Percentiles rank a stretch among this genome's conserved stretches.
These are phyloP conservation scores for Syrista parreyssii DNA, from an alignment of 2,888 invertebrate genomes.

Conservation along the genomic window DNA sequence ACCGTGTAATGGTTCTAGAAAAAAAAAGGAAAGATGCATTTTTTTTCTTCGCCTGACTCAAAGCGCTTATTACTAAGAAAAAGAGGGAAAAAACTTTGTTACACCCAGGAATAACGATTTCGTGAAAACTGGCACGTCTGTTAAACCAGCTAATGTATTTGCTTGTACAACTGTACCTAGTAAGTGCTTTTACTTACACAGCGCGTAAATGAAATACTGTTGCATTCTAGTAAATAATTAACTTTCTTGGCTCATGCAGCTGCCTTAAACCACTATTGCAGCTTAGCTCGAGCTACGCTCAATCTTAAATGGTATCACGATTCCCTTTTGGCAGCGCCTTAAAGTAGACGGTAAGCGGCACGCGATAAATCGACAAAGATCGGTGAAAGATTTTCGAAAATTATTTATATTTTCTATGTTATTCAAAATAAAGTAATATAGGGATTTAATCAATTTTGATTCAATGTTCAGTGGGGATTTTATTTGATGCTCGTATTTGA, in stretches of 20 bases:
- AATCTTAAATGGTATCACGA: background rate
- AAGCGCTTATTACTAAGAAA: background rate
- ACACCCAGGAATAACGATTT: background rate
- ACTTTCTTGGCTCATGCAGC: constrained; percentile 44
- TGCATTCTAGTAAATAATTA: constrained; percentile 49
- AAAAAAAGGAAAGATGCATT: background rate
- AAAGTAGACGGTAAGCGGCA: background rate
- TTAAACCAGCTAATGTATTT: constrained; percentile 42
- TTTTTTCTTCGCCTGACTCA: background rate
- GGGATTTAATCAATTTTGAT: background rate
- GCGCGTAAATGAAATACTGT: constrained; percentile 47
- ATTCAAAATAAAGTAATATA: background rate
- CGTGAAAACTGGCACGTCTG: constrained; percentile 6
- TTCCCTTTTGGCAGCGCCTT: background rate
- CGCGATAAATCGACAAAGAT: background rate
- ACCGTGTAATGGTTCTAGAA: background rate
- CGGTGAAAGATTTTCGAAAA: background rate
- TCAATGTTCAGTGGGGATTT: background rate
- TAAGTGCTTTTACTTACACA: constrained; percentile 18
- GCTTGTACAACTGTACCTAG: constrained; percentile 26
- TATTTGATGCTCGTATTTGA: background rate
- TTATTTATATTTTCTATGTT: too few species aligned
- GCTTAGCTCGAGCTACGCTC: constrained; percentile 33
- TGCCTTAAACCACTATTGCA: constrained; percentile 40
- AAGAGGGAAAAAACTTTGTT: background rate